phyloP scores from a whole-genome alignment of 23 tunicate genomes.

The Ascidia mentula region DNA sequence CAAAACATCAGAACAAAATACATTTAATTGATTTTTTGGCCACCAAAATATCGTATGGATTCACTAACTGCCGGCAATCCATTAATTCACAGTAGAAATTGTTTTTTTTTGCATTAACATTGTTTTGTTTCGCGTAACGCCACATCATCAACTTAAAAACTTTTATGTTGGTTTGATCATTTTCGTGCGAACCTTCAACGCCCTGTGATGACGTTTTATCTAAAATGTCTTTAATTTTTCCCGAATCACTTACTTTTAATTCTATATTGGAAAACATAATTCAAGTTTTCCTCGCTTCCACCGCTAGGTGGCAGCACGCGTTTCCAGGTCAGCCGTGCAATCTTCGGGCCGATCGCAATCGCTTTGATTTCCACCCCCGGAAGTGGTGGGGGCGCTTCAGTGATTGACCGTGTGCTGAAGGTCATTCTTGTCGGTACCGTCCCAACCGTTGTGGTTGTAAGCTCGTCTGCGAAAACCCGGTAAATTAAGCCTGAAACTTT shows the following conservation, averaged over 20 bases:
- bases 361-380: conserved; percentile 51
- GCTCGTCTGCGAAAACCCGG: not conserved
- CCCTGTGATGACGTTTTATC: no score
- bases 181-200: no score
- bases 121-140: no score
- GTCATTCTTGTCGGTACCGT: not conserved
- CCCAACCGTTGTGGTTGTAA: not conserved
- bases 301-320: conserved; percentile 25
- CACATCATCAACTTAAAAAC: not conserved
- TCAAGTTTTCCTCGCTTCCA: conserved; percentile 26
- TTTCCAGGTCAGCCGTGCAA: conserved; percentile 39
- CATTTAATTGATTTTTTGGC: no score
- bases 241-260: conserved; percentile 44
- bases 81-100: no score
- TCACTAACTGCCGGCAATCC: no score
- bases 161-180: not conserved
- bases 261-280: conserved; percentile 56
- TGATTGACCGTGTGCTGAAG: conserved; percentile 27
- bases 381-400: conserved; percentile 29
- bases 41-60: no score
- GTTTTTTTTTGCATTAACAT: no score
- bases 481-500: no score
- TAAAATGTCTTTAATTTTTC: conserved; percentile 12
- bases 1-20: no score
- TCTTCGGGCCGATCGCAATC: conserved; percentile 42